Conservation (phyloP, 2,888 invertebrate genomes). For the Cheiracanthium punctorium region DNA sequence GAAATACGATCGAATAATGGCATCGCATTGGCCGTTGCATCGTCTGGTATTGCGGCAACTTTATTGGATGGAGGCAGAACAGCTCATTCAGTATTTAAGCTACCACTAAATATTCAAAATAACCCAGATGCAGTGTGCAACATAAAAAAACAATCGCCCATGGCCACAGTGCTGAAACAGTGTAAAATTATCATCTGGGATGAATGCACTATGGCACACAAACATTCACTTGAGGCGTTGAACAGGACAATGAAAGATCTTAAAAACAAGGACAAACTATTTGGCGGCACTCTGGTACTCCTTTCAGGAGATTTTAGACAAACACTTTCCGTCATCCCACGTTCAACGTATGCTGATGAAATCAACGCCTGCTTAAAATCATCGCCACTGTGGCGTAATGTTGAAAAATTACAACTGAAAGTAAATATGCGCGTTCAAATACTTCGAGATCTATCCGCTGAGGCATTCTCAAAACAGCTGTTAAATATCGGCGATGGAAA, state of each 20-base stretch:
- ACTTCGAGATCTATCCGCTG: too few relatives aligned
- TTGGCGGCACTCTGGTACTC: too few relatives aligned
- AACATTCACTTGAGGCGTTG: background rate
- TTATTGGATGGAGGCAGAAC: background rate
- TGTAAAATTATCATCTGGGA: background rate
- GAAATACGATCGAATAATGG: background rate
- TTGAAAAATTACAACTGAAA: background rate
- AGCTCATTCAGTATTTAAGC: background rate
- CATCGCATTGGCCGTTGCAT: background rate
- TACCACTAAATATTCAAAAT: background rate
- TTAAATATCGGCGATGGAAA: too few relatives aligned
- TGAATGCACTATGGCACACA: slow-evolving; percentile 8
- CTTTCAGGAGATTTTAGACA: background rate
- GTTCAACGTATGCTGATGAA: too few relatives aligned
- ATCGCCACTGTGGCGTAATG: too few relatives aligned
- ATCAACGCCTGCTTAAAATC: too few relatives aligned
- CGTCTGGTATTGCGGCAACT: background rate
- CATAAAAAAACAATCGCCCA: background rate
- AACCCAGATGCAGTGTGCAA: background rate
- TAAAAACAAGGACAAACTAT: too few relatives aligned
- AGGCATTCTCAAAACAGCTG: too few relatives aligned
- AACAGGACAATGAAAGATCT: too few relatives aligned
- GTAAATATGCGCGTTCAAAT: too few relatives aligned
- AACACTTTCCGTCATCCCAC: too few relatives aligned
- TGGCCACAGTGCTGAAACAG: background rate